A percentile compares a stretch with the other conserved stretches of the same genome.
phyloP scores from a whole-genome alignment of 2,888 invertebrate genomes.

The Operophtera brumata region DNA sequence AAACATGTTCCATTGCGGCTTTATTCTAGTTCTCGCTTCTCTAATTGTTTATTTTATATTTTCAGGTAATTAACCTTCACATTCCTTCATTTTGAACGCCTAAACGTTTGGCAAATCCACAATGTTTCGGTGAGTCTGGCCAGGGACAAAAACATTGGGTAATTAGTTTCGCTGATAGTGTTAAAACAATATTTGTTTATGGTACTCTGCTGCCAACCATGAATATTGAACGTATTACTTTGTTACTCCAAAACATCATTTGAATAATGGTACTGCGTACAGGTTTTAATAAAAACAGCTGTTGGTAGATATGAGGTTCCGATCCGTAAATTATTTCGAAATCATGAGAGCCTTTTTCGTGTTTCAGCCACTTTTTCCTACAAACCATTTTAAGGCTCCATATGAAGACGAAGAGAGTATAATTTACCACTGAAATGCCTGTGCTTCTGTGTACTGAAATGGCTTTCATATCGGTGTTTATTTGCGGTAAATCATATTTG shows the following conservation, averaged over 20 bases:
- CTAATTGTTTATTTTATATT: constrained; percentile 67
- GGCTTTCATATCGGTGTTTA: too few relatives aligned
- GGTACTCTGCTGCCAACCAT: constrained; percentile 8
- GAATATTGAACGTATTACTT: neutral
- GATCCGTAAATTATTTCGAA: too few relatives aligned
- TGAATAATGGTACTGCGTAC: neutral
- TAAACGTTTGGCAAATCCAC: constrained; percentile 70
- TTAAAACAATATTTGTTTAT: constrained; percentile 31
- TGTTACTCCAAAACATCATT: neutral
- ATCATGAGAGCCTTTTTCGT: too few relatives aligned
- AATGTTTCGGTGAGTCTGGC: constrained; percentile 66
- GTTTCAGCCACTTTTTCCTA: too few relatives aligned
- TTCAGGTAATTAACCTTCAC: constrained; percentile 79
- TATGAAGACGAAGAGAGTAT: too few relatives aligned
- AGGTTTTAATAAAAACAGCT: neutral
- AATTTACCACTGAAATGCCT: too few relatives aligned
- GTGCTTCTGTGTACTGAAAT: too few relatives aligned
- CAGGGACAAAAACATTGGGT: constrained; percentile 60
- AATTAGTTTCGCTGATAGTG: constrained; percentile 52
- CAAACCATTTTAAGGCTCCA: too few relatives aligned
- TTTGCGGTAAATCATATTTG: too few relatives aligned
- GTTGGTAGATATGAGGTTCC: too few relatives aligned
- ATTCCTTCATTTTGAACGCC: constrained; percentile 67
- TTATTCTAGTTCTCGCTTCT: constrained; percentile 19
- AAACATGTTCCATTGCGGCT: too few relatives aligned